phyloP scores from a whole-genome alignment of 1,140 invertebrate species.

The Dreissena polymorpha region DNA sequence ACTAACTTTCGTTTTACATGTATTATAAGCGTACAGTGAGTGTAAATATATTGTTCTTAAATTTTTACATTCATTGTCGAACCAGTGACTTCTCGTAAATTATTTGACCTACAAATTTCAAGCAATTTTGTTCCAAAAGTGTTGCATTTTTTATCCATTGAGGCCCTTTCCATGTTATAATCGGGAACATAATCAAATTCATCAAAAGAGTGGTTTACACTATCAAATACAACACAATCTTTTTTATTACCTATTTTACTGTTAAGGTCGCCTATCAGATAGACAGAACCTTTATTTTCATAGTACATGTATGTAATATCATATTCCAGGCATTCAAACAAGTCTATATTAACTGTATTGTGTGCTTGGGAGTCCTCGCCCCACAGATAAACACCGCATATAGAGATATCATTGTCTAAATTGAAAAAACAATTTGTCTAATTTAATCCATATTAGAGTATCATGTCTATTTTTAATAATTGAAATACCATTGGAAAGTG shows the following conservation, averaged over 20 bases:
- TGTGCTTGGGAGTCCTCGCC: too few species aligned
- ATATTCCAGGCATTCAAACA: too few species aligned
- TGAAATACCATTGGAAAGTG: too few species aligned
- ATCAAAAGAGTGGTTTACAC: neutral
- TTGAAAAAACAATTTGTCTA: too few species aligned
- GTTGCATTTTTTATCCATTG: constrained; percentile 12
- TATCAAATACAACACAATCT: constrained; percentile 12
- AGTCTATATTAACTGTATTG: too few species aligned
- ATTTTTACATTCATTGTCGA: constrained; percentile 3
- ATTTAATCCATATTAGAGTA: too few species aligned
- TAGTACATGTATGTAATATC: too few species aligned
- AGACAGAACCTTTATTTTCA: too few species aligned
- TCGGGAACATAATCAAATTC: constrained; percentile 2
- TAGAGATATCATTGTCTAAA: too few species aligned
- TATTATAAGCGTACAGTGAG: constrained; percentile 3
- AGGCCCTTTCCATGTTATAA: neutral
- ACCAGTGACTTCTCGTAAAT: neutral
- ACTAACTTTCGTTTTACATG: neutral
- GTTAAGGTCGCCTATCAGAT: constrained; percentile 19
- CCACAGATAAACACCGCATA: too few species aligned
- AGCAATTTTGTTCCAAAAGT: neutral
- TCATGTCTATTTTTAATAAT: too few species aligned
- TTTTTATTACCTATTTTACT: neutral
- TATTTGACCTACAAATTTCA: neutral
- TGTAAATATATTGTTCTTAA: neutral